phyloP scores from a whole-genome alignment of 2,888 invertebrate genomes.

The Tiliacea aurago region DNA sequence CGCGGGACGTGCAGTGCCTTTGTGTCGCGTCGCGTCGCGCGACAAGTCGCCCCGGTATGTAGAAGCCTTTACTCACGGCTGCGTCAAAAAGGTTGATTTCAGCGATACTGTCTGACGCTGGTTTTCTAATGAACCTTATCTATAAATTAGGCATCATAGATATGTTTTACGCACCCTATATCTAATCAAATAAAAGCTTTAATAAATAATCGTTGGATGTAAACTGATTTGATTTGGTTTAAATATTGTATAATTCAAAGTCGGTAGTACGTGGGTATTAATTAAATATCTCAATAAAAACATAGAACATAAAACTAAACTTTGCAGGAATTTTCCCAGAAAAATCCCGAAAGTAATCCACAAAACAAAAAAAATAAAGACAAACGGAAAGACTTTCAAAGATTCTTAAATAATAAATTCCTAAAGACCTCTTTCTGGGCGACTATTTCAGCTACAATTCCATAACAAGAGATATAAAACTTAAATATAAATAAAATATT shows the following conservation, averaged over 20 bases:
- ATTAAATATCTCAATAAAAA: too few species aligned
- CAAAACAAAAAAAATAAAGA: slow-evolving; percentile 40
- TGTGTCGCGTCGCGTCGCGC: too few species aligned
- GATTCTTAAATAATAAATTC: slow-evolving; percentile 51
- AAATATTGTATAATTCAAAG: too few species aligned
- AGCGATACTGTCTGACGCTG: too few species aligned
- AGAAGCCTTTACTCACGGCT: too few species aligned
- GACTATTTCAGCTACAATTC: slow-evolving; percentile 15
- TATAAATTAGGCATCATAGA: background rate
- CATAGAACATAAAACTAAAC: background rate
- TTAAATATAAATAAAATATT: too few species aligned
- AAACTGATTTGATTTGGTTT: too few species aligned
- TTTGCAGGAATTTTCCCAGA: background rate
- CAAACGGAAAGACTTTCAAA: slow-evolving; percentile 40
- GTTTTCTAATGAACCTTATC: too few species aligned
- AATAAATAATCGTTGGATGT: background rate
- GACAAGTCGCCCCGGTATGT: too few species aligned
- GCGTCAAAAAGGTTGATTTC: too few species aligned
- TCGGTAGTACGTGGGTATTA: too few species aligned
- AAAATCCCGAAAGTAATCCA: slow-evolving; percentile 18
- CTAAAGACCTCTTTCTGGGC: slow-evolving; percentile 29
- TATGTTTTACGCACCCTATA: background rate
- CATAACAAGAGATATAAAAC: slow-evolving; percentile 8
- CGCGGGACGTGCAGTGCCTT: too few species aligned
- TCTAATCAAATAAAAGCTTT: background rate